Evolutionary conservation across 2,888 invertebrate genomes (phyloP), one percentile per base, ranked within the genome.

Genomic region (Heteromurus nitidus): DNA sequence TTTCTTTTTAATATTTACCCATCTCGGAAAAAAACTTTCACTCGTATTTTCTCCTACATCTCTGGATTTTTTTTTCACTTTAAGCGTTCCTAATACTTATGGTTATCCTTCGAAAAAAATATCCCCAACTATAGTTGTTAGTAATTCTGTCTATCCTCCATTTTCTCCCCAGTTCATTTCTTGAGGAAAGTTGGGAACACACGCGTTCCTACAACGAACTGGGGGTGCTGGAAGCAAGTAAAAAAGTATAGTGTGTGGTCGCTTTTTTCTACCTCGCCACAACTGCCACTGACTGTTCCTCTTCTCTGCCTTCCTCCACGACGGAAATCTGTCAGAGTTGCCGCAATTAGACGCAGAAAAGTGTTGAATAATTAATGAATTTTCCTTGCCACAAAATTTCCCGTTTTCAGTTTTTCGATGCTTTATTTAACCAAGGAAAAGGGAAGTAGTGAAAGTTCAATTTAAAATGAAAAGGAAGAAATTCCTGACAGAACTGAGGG

Each of bases 321-420:
- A 79, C 69, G 53, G 74, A 82, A 82, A 79, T 82, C 82, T 79
- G 79, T 74, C 79, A 79, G 74, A 64, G 69, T 82, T 69, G 79
- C 79, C 82, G 82, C 82, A 82, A 82, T 82, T 82, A 82, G 82
- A 77, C 42, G 79, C 24, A 69, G 74, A 77, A 68, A 82, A 82
- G 82, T 77, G 82, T 82, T 82, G 82, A 82, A 82, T 82, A 82
- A 82, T 82, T 77, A 82, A 82, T 79, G 82, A 79, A 73, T 79
- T 77, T 74, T 73, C 64, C 74, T 58, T 44, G 16, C 68, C 67
- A 55, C 44, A 76, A 47, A 44, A 65, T 47, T 62, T 47, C 47
- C 22, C 22, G n/a, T 50, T 62, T 47, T 62, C 22, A 11, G n/a
- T 50, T 74, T 74, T 50, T 64, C 69, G 31, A 30, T 65, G 44